Evolutionary conservation across 2,113 vertebrate species (phyloP), one percentile per base, ranked within the genome.

Genomic region (Numenius arquata): DNA sequence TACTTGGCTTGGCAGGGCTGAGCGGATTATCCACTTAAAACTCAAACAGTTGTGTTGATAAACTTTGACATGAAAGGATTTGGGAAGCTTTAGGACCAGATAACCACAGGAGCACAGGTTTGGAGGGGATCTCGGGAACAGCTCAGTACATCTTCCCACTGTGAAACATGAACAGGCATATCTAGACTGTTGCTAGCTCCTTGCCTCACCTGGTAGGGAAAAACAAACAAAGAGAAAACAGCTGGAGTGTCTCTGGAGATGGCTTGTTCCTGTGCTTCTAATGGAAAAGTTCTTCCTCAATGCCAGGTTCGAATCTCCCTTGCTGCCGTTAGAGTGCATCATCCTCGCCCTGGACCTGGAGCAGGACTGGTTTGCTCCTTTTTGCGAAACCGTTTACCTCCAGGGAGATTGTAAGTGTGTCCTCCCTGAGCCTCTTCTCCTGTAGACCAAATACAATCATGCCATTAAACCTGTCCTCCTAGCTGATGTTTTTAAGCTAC

Each of bases 371-470:
- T 73, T 76, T 2, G 2, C 21, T 67, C 19, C 17, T n/a, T 36
- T 72, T 76, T 61, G 25, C 52, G 38, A 62, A 62, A 27, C 41
- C 20, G 15, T 71, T 66, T 71, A 43, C 5, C 5, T 56, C 5
- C 1, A 3, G 16, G 30, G 45, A 63, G 21, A 13, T 3, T n/a
- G 21, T 41, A 72, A 66, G 26, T 0, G 0, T 43, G 14, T 74
- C 36, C 21, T 56, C 41, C 38, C 48, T 1, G 2, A 61, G 71
- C 41, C 30, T 73, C 53, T 45, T 47, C 55, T 63, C 14, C 61
- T 63, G 22, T 41, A 77, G 32, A 87, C 29, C 23, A 22, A 72
- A 30, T 34, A 34, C 23, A 62, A 22, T 41, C 45, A 41, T 1
- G 2, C 7, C 16, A n/a, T 65, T 59, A 72, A 86, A 66, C 18